phyloP scores from a whole-genome alignment of 2,797 vertebrate genomes.

The Streptopelia turtur region DNA sequence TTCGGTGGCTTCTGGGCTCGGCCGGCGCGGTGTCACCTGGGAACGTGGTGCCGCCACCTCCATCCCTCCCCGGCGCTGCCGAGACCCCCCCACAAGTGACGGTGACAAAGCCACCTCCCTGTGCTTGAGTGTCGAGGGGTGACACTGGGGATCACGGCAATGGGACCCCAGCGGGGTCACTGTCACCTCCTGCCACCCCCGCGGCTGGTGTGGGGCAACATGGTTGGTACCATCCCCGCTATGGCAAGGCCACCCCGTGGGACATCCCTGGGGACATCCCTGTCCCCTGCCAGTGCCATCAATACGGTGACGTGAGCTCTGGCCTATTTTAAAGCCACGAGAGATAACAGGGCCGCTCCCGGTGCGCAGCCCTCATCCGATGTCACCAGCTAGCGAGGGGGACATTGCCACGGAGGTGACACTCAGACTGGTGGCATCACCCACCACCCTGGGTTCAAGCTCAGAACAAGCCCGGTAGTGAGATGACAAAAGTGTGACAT shows the following conservation, averaged over 20 bases:
- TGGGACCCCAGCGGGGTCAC: not conserved
- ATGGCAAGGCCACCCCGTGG: fast-evolving
- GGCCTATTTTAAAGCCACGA: not conserved
- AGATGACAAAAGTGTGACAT: fast-evolving
- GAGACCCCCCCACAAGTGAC: too few species aligned
- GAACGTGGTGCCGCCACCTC: not conserved
- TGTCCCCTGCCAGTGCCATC: not conserved
- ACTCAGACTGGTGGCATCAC: not conserved
- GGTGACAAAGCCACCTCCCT: not conserved
- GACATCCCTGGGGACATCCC: not conserved
- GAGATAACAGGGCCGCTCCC: fast-evolving
- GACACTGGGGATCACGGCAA: fast-evolving
- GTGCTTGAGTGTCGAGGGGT: fast-evolving
- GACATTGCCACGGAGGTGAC: not conserved
- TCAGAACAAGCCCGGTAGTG: too few species aligned
- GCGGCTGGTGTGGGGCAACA: fast-evolving
- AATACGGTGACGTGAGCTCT: fast-evolving
- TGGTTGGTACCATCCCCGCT: fast-evolving
- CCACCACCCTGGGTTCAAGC: not conserved
- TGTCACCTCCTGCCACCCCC: not conserved
- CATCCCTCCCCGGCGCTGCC: not conserved
- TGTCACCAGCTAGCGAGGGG: not conserved
- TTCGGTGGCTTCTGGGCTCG: not conserved
- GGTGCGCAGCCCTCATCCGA: fast-evolving
- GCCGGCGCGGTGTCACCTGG: not conserved